Percentiles rank a stretch among this genome's conserved stretches.
Conservation (phyloP, 2,113 vertebrate species). For the Onychostruthus taczanowskii region DNA sequence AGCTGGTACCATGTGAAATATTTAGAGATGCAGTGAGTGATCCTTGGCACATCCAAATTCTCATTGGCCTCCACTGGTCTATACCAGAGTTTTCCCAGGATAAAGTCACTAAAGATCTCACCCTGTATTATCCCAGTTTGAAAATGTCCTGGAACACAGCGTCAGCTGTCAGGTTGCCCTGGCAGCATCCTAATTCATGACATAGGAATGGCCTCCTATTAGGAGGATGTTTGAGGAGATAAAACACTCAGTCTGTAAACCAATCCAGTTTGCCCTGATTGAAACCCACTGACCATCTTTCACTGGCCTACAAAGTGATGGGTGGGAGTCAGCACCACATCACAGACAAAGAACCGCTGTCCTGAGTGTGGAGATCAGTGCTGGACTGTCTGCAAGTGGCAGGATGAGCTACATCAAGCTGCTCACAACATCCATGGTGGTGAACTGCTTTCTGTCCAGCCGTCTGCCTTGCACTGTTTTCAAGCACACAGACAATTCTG, state of each 20-base stretch:
- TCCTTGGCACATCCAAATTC: background rate
- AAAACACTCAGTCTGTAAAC: background rate
- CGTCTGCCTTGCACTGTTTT: background rate
- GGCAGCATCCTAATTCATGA: background rate
- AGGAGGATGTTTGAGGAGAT: background rate
- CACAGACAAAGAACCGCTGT: background rate
- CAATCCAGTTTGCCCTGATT: background rate
- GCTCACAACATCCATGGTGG: background rate
- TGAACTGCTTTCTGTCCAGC: background rate
- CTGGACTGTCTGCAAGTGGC: background rate
- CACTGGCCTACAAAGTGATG: background rate
- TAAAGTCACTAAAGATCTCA: background rate
- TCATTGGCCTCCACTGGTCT: background rate
- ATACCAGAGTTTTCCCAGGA: background rate
- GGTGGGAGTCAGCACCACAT: background rate
- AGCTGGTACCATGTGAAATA: constrained; percentile 4
- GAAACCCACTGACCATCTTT: background rate
- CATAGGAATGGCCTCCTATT: background rate
- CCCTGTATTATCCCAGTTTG: background rate
- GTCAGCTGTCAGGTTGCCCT: background rate
- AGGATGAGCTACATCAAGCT: background rate
- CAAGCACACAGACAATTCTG: background rate
- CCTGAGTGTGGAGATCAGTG: background rate
- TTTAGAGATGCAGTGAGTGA: background rate
- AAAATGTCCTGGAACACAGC: background rate